Evolutionary conservation across 1,140 invertebrate species (phyloP), one percentile per base, ranked within the genome.

Genomic region (Bicyclus anynana): DNA sequence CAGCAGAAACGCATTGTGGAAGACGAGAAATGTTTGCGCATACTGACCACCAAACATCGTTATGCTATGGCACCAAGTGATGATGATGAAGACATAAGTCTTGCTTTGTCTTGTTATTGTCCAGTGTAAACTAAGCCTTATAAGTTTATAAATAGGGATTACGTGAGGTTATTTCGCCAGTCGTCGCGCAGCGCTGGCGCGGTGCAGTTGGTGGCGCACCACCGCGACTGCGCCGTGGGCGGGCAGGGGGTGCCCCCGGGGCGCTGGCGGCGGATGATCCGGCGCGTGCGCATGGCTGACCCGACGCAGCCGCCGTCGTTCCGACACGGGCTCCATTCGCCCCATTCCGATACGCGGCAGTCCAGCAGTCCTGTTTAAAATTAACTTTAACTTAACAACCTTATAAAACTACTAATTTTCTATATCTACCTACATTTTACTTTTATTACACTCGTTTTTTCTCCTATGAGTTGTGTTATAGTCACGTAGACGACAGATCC

Each of bases 291-390:
- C 73, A 93, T 91, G 82, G 94, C 95, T 80, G 97, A 95, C 12
- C 96, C 96, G 33, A 97, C 95, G 58, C 84, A 87, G 38, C 95
- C 95, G 78, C 96, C 97, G 29, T 94, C 93, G 70, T 94, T 94
- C 80, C 94, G 95, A 87, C 96, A 97, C 12, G 91, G 85, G 62
- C 94, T 94, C 96, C 96, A 97, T 56, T 93, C 91, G 2, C 94
- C 93, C 96, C 96, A 97, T 57, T 95, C 94, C 46, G 94, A 91
- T n/a, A 97, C 95, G 62, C 93, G 92, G 80, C 96, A 97, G 77
- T 97, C 94, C 69, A 93, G 89, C 48, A 87, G 64, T 54, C 68
- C 80, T 83, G 66, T 47, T 52, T n/a, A n/a, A n/a, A n/a, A n/a
- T n/a, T n/a, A n/a, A n/a, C n/a, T n/a, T n/a, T n/a, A n/a, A n/a